Evolutionary conservation across 1,140 invertebrate species (phyloP), one percentile per base, ranked within the genome.

Genomic region (Micrasema minimum): DNA sequence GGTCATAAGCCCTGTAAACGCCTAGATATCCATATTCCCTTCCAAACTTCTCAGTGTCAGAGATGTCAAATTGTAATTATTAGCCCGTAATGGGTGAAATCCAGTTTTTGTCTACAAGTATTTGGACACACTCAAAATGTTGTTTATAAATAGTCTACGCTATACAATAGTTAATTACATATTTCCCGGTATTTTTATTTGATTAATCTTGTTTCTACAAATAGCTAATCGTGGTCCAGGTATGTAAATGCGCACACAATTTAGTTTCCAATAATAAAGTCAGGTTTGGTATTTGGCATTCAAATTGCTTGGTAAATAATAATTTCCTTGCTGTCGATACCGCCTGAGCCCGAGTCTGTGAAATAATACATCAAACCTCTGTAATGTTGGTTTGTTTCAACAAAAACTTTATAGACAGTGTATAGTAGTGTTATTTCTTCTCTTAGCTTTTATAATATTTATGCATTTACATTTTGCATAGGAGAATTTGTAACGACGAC

Each of bases 271-370:
- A 6, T n/a, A 7, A 9, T 18, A 37, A 16, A 16, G 10, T 37
- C 53, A 23, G 53, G 53, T 57, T 57, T 37, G 20, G 14, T 31
- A 57, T 35, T 57, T 57, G 53, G 20, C 53, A 57, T 57, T 57
- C 53, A 57, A 57, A 57, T 57, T 57, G 31, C 3, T 57, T n/a
- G n/a, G 5, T 1, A 51, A 12, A 22, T 12, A 45, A 14, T 45
- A 14, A 14, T 45, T 16, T 45, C n/a, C n/a, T n/a, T n/a, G n/a
- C n/a, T n/a, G n/a, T n/a, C n/a, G n/a, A n/a, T n/a, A n/a, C n/a
- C n/a, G n/a, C n/a, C n/a, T n/a, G n/a, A n/a, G n/a, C n/a, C n/a
- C n/a, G n/a, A 14, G 43, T 45, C 43, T 45, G n/a, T 14, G n/a
- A 45, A 14, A 14, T 45, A 14, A 6, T 45, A 14, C n/a, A 16